phyloP scores from a whole-genome alignment of 1,140 invertebrate genomes.

The Solenopsis fugax region DNA sequence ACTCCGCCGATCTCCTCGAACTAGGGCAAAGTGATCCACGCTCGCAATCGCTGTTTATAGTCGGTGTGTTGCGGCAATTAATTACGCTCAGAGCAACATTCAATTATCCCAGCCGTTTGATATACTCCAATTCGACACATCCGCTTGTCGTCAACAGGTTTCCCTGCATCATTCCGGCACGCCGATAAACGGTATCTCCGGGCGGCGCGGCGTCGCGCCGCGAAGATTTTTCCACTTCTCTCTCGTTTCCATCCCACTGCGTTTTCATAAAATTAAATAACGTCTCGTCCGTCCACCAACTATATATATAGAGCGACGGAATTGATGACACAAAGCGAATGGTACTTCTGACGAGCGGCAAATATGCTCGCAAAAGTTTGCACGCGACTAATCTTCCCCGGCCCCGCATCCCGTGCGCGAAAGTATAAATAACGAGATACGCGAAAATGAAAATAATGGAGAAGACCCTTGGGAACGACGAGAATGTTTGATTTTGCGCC shows the following conservation, averaged over 20 bases:
- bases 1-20: neutral
- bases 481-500: neutral
- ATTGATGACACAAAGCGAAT: conserved; percentile 34
- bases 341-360: neutral
- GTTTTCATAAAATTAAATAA: conserved; percentile 42
- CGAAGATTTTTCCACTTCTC: neutral
- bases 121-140: neutral
- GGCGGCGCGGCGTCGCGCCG: too few relatives aligned
- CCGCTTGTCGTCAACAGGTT: conserved; percentile 46
- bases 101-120: conserved; percentile 38
- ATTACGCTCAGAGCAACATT: conserved; percentile 43
- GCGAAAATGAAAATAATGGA: conserved; percentile 24
- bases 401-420: neutral
- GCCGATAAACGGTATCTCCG: neutral
- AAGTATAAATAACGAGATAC: conserved; percentile 24
- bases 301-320: neutral
- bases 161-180: neutral
- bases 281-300: neutral
- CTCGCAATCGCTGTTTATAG: conserved; percentile 15
- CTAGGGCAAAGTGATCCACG: neutral
- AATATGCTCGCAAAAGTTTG: conserved; percentile 15
- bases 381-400: neutral
- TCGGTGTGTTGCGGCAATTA: conserved; percentile 19
- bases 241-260: neutral
- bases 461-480: neutral